A percentile compares a stretch with the other conserved stretches of the same genome.
Conservation (phyloP, 2,888 invertebrate genomes). For the Sphaerophoria taeniata region DNA sequence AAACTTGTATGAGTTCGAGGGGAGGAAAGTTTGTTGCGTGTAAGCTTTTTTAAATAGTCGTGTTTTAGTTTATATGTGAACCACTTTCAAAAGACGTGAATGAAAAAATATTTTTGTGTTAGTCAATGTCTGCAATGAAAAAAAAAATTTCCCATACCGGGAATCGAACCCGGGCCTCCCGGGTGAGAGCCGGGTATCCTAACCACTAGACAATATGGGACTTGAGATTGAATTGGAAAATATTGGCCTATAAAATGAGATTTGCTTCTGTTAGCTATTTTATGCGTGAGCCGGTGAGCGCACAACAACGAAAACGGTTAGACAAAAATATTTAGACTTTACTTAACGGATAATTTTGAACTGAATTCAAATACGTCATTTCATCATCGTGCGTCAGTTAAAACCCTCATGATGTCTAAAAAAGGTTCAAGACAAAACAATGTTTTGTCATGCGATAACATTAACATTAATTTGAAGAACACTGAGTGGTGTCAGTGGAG, state of each 20-base stretch:
- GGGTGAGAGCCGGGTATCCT: slow-evolving; percentile 73
- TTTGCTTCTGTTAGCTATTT: too few relatives aligned
- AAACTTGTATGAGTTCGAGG: slow-evolving; percentile 46
- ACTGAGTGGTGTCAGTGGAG: too few relatives aligned
- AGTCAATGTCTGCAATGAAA: not conserved
- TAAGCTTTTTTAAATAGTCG: slow-evolving; percentile 14
- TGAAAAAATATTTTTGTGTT: not conserved
- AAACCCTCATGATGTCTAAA: too few relatives aligned
- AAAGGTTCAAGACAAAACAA: too few relatives aligned
- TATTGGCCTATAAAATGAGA: not conserved
- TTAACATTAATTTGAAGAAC: too few relatives aligned
- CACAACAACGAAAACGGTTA: too few relatives aligned
- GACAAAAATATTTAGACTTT: too few relatives aligned
- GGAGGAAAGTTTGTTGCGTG: not conserved
- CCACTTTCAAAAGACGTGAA: slow-evolving; percentile 8
- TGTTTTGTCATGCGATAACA: too few relatives aligned
- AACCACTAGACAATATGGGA: slow-evolving; percentile 74
- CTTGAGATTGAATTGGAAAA: not conserved
- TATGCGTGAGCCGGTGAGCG: too few relatives aligned
- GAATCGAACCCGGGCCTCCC: slow-evolving; percentile 74
- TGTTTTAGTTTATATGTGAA: not conserved
- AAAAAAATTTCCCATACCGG: slow-evolving; percentile 69
- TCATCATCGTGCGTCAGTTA: too few relatives aligned
- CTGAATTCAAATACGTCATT: too few relatives aligned
- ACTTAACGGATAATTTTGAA: too few relatives aligned